Conservation (phyloP, 2,888 invertebrate species). For the Oscheius sp. region DNA sequence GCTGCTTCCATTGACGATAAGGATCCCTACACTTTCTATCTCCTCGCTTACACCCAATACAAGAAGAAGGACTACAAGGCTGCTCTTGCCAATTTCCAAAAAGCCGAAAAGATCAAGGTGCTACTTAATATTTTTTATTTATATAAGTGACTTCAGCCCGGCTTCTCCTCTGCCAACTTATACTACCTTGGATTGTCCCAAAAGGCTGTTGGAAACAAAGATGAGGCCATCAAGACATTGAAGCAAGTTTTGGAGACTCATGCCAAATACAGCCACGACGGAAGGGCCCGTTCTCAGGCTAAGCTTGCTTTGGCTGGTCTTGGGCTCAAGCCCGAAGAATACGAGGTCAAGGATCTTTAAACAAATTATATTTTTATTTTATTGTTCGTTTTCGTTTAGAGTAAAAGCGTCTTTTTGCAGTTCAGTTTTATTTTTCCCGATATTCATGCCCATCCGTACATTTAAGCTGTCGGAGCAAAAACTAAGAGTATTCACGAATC, state of each 20-base stretch:
- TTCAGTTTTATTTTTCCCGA: no score
- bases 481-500: no score
- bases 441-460: no score
- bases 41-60: conserved; percentile 53
- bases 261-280: conserved; percentile 48
- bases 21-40: conserved; percentile 60
- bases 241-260: conserved; percentile 49
- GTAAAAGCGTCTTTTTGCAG: conserved; percentile 36
- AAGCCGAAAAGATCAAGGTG: conserved; percentile 64
- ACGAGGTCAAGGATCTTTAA: conserved; percentile 48
- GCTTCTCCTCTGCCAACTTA: conserved; percentile 59
- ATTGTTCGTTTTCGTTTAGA: conserved; percentile 22
- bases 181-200: conserved; percentile 56
- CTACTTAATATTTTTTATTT: no score
- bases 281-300: conserved; percentile 44
- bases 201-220: conserved; percentile 50
- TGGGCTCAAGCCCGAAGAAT: conserved; percentile 58
- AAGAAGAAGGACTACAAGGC: conserved; percentile 57
- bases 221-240: conserved; percentile 54
- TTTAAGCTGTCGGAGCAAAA: no score
- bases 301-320: conserved; percentile 42
- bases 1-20: conserved; percentile 57
- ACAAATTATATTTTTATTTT: conserved; percentile 4
- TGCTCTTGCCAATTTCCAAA: conserved; percentile 57
- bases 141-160: conserved; percentile 40